phyloP scores from a whole-genome alignment of 2,113 vertebrate genomes.

The Brachypteracias leptosomus region DNA sequence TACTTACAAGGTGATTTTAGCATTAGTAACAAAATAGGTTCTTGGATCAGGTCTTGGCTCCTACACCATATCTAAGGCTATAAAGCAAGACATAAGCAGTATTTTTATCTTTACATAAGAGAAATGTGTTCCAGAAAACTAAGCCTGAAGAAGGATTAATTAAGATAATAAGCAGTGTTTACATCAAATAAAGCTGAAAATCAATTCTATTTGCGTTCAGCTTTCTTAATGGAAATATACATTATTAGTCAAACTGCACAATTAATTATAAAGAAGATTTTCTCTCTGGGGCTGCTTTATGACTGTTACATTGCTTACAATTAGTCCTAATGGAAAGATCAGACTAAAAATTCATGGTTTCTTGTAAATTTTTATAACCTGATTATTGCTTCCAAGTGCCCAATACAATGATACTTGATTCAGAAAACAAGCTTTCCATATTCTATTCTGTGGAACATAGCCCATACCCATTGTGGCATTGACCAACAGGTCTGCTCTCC shows the following conservation, averaged over 20 bases:
- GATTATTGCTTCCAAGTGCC: neutral
- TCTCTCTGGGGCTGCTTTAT: neutral
- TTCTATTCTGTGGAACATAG: neutral
- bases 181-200: neutral
- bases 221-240: neutral
- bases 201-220: neutral
- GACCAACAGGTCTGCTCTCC: fast-evolving
- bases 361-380: conserved; percentile 3
- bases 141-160: neutral
- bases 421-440: neutral
- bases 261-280: conserved; percentile 29
- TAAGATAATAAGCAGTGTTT: neutral
- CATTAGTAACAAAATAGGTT: fast-evolving
- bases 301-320: neutral
- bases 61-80: neutral
- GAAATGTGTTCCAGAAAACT: neutral
- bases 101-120: neutral
- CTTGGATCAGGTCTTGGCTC: neutral
- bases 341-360: neutral
- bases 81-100: neutral
- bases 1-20: neutral
- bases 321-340: conserved; percentile 23
- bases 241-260: neutral
- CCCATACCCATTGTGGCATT: neutral
- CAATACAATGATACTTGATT: neutral